phyloP scores from a whole-genome alignment of 2,113 vertebrate species.

The Theropithecus gelada region DNA sequence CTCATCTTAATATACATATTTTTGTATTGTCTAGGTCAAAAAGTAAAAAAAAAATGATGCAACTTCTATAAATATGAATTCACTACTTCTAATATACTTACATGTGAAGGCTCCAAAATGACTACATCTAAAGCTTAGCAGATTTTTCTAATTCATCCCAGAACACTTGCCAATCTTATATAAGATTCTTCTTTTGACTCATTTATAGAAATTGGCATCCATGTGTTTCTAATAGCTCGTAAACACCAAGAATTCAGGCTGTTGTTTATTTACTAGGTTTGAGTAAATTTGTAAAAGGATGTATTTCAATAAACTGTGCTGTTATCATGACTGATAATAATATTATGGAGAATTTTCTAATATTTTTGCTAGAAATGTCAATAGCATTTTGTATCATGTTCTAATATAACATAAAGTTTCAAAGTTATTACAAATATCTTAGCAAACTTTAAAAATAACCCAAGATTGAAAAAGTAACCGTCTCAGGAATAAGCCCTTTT shows the following conservation, averaged over 20 bases:
- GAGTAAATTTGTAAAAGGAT: slow-evolving; percentile 36
- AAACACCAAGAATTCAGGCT: slow-evolving; percentile 30
- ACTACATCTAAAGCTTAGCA: neutral
- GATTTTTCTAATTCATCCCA: slow-evolving; percentile 16
- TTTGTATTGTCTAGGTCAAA: neutral
- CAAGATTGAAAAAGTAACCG: slow-evolving; percentile 3
- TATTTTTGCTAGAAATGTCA: slow-evolving; percentile 57
- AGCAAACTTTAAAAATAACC: neutral
- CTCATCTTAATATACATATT: neutral
- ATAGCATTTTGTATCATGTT: slow-evolving; percentile 44
- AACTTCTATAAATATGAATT: neutral
- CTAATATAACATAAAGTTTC: slow-evolving; percentile 40
- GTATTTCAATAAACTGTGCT: slow-evolving; percentile 1
- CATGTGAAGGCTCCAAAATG: neutral
- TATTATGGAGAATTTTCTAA: slow-evolving; percentile 49
- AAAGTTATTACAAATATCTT: slow-evolving; percentile 48
- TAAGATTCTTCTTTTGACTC: slow-evolving; percentile 23
- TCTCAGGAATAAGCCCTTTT: slow-evolving; percentile 30
- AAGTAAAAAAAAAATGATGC: neutral
- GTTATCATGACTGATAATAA: slow-evolving; percentile 15
- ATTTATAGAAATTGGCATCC: slow-evolving; percentile 47
- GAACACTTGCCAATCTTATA: slow-evolving; percentile 23
- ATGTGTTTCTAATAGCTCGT: slow-evolving; percentile 34
- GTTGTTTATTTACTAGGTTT: slow-evolving; percentile 34
- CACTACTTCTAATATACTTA: slow-evolving; percentile 6